Evolutionary conservation across 2,797 vertebrate species (phyloP).

Genomic region (Garrulus glandarius): DNA sequence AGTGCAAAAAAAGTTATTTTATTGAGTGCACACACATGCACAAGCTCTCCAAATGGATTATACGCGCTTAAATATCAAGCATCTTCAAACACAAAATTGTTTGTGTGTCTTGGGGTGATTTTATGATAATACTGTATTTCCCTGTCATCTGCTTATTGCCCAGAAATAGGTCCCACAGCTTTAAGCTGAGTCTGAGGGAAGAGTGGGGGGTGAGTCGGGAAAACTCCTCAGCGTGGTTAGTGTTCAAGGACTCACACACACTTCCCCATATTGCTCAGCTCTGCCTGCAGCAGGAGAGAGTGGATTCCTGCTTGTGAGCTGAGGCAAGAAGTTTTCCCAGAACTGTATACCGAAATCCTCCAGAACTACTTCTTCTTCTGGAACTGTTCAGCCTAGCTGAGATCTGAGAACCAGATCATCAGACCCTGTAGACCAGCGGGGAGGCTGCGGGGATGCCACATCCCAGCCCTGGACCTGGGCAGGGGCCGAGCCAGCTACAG

Average conservation of each 20-base stretch:
- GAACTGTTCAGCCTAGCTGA: not conserved
- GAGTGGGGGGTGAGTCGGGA: not conserved
- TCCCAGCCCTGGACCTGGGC: not conserved
- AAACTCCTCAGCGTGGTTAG: not conserved
- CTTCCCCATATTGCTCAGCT: not conserved
- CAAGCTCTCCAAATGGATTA: not conserved
- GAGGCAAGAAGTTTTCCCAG: not conserved
- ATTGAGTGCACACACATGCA: not conserved
- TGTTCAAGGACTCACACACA: not conserved
- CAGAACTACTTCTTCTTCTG: not conserved
- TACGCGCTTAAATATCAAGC: not conserved
- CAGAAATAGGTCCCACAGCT: not conserved
- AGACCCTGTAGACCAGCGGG: rapidly evolving
- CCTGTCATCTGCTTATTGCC: not conserved
- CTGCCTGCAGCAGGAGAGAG: not conserved
- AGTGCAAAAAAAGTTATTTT: not conserved
- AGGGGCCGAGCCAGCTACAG: not conserved
- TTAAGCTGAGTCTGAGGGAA: not conserved
- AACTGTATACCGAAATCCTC: not conserved
- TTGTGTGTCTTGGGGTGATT: not conserved
- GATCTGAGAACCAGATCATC: not conserved
- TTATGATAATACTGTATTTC: not conserved
- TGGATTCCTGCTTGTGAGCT: not conserved
- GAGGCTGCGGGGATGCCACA: not conserved
- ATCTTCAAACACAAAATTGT: not conserved